Percentiles rank a stretch among this genome's conserved stretches.
Conservation (phyloP, 2,797 vertebrate genomes). For the Uromys caudimaculatus region DNA sequence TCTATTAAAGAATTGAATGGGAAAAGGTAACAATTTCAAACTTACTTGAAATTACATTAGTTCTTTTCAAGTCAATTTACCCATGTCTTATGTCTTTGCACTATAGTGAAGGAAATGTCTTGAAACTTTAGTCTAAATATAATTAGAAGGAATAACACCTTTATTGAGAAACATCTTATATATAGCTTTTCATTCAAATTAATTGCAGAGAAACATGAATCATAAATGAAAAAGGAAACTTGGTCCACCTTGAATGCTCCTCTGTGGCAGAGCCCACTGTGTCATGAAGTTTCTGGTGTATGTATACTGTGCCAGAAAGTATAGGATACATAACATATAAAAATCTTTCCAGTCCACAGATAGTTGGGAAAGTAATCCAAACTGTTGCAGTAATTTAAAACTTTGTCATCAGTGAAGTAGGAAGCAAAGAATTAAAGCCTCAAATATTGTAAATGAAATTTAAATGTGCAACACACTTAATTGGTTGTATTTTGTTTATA, state of each 20-base stretch:
- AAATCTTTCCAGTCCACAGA: not conserved
- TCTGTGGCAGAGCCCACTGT: not conserved
- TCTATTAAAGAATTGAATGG: slow-evolving; percentile 16
- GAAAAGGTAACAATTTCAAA: not conserved
- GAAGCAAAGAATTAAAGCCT: not conserved
- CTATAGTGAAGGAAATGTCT: slow-evolving; percentile 7
- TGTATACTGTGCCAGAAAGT: not conserved
- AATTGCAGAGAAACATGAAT: not conserved
- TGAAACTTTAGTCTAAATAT: slow-evolving; percentile 16
- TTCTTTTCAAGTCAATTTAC: not conserved
- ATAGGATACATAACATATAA: not conserved
- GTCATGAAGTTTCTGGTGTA: not conserved
- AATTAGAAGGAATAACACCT: slow-evolving; percentile 33
- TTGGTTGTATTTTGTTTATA: not conserved
- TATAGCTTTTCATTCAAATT: slow-evolving; percentile 40
- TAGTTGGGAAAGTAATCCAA: not conserved
- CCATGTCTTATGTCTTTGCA: not conserved
- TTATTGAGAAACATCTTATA: not conserved
- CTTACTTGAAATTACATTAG: slow-evolving; percentile 9
- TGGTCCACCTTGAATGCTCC: not conserved
- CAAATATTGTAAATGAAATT: not conserved
- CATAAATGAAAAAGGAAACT: not conserved
- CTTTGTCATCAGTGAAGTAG: not conserved
- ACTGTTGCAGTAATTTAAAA: not conserved
- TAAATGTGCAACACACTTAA: not conserved